These are phyloP conservation scores for Sarotherodon lohbergeri DNA, from an alignment of 2,113 vertebrate genomes.

Conservation along the genomic window DNA sequence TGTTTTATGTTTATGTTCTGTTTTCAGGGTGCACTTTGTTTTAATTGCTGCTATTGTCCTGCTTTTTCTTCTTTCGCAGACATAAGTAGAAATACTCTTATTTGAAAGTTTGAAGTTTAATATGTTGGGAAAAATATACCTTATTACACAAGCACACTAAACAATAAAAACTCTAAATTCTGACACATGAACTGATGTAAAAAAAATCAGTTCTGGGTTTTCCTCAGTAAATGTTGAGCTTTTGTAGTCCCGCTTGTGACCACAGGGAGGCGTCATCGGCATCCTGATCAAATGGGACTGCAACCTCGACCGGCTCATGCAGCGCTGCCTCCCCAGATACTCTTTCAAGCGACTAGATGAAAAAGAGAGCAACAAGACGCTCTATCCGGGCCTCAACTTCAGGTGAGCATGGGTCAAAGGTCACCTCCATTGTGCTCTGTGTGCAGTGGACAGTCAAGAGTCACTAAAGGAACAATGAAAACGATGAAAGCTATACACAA, in stretches of 20 bases:
- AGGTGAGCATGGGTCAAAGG: slow-evolving; percentile 59
- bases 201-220: background rate
- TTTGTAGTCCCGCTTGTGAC: background rate
- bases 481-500: background rate
- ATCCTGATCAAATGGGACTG: slow-evolving; percentile 87
- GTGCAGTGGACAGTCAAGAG: background rate
- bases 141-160: background rate
- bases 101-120: background rate
- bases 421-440: background rate
- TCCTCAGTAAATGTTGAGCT: background rate
- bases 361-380: slow-evolving; percentile 71
- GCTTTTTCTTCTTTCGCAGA: background rate
- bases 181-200: fast-evolving
- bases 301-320: slow-evolving; percentile 72
- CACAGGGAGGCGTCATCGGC: slow-evolving; percentile 83
- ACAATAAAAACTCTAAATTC: fast-evolving
- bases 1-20: background rate
- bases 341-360: slow-evolving; percentile 78
- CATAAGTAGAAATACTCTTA: background rate
- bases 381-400: slow-evolving; percentile 80
- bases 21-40: background rate
- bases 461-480: background rate
- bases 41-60: background rate
- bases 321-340: slow-evolving; percentile 74
- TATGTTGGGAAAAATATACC: background rate